A percentile compares a stretch with the other conserved stretches of the same genome.
phyloP scores from a whole-genome alignment of 2,113 vertebrate species.

The Phaethornis superciliosus region DNA sequence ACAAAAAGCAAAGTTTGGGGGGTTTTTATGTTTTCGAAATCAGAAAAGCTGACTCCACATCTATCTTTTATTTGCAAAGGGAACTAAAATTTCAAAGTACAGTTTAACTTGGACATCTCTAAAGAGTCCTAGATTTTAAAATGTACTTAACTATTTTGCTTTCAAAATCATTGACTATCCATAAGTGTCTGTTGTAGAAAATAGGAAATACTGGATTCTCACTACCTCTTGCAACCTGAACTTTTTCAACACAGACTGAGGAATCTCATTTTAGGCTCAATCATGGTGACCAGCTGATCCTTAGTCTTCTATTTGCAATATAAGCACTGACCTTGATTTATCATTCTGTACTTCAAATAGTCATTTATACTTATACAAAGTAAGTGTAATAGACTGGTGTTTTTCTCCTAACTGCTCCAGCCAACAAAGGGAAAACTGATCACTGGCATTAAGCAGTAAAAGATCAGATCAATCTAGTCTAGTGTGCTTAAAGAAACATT shows the following conservation, averaged over 20 bases:
- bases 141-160: not conserved
- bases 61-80: not conserved
- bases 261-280: slow-evolving; percentile 1
- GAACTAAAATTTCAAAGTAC: not conserved
- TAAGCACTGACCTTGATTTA: not conserved
- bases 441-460: not conserved
- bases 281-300: slow-evolving; percentile 2
- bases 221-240: not conserved
- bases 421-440: not conserved
- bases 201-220: not conserved
- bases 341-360: not conserved
- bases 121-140: not conserved
- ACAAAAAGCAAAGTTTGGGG: not conserved
- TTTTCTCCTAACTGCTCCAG: not conserved
- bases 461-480: not conserved
- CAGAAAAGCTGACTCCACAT: not conserved
- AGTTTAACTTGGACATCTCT: not conserved
- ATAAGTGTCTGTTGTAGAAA: not conserved
- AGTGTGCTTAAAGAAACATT: not conserved
- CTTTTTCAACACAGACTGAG: not conserved
- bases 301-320: not conserved
- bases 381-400: not conserved
- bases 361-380: not conserved
- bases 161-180: not conserved
- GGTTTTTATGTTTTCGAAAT: not conserved